A percentile compares a stretch with the other conserved stretches of the same genome.
These are phyloP conservation scores for Halesus radiatus DNA, from an alignment of 1,140 invertebrate species.

Conservation along the genomic window DNA sequence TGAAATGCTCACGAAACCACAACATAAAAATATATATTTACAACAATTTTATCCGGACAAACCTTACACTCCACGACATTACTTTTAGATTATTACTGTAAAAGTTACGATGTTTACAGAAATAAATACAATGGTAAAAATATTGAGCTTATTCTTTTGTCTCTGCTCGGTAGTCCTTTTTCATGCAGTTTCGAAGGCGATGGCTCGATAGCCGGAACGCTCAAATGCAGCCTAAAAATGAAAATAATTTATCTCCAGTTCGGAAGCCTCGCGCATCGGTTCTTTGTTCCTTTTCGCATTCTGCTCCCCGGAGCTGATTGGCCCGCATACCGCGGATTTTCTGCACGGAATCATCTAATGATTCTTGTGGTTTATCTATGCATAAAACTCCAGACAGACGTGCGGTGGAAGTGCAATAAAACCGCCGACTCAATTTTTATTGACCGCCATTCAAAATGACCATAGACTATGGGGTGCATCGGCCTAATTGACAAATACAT, in stretches of 20 bases:
- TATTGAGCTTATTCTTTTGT: neutral
- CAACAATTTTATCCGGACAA: no score
- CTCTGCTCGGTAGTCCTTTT: no score
- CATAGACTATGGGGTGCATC: slow-evolving; percentile 1
- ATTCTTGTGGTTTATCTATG: slow-evolving; percentile 54
- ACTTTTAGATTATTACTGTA: no score
- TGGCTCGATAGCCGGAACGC: neutral
- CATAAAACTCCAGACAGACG: slow-evolving; percentile 41
- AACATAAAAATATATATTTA: no score
- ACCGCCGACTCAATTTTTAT: neutral
- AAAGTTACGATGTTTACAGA: neutral
- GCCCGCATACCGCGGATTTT: slow-evolving; percentile 44
- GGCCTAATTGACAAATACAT: slow-evolving; percentile 10
- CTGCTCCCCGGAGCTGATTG: slow-evolving; percentile 16
- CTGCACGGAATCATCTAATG: slow-evolving; percentile 52
- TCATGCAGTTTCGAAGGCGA: no score
- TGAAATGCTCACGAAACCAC: no score
- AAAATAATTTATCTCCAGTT: slow-evolving; percentile 17
- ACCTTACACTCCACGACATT: no score
- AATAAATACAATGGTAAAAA: neutral
- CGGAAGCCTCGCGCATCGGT: neutral
- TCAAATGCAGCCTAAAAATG: slow-evolving; percentile 1
- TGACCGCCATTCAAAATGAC: slow-evolving; percentile 21
- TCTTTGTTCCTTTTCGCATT: slow-evolving; percentile 18
- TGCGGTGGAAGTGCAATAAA: slow-evolving; percentile 51